Conservation (phyloP, 2,113 vertebrate genomes). For the Sorex fumeus region DNA sequence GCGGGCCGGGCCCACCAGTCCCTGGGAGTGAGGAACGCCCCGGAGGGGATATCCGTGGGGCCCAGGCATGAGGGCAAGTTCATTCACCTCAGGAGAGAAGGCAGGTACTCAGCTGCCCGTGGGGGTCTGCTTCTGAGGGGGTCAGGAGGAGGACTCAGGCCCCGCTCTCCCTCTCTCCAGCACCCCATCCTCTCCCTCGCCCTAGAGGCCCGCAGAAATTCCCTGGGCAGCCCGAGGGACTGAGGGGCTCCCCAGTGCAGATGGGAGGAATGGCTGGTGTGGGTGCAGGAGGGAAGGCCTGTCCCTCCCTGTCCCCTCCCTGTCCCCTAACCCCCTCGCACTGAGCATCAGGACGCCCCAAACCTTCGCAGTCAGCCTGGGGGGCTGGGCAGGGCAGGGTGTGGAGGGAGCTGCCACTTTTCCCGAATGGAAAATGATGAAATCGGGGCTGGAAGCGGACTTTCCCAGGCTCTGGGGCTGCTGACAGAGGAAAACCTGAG, state of each 20-base stretch:
- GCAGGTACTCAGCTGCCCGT: not conserved
- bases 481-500: slow-evolving; percentile 77
- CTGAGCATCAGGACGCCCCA: not conserved
- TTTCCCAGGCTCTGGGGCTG: slow-evolving; percentile 70
- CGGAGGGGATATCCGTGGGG: not conserved
- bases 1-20: not conserved
- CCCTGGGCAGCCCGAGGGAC: not conserved
- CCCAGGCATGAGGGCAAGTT: not conserved
- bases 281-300: not conserved
- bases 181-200: not conserved
- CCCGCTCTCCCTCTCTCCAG: not conserved
- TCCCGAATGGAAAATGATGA: slow-evolving; percentile 82
- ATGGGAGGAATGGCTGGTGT: not conserved
- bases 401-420: slow-evolving; percentile 40
- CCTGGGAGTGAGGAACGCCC: not conserved
- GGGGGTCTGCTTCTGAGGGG: not conserved
- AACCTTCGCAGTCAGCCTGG: not conserved
- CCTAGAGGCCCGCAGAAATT: not conserved
- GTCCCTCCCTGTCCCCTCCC: too few relatives aligned
- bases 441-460: slow-evolving; percentile 71
- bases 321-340: fast-evolving
- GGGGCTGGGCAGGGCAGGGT: not conserved
- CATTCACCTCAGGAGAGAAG: not conserved
- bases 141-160: not conserved
- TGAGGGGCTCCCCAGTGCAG: too few relatives aligned